Percentiles rank a stretch among this genome's conserved stretches.
Conservation (phyloP, 2,888 invertebrate genomes). For the Drosophila anomalipes region DNA sequence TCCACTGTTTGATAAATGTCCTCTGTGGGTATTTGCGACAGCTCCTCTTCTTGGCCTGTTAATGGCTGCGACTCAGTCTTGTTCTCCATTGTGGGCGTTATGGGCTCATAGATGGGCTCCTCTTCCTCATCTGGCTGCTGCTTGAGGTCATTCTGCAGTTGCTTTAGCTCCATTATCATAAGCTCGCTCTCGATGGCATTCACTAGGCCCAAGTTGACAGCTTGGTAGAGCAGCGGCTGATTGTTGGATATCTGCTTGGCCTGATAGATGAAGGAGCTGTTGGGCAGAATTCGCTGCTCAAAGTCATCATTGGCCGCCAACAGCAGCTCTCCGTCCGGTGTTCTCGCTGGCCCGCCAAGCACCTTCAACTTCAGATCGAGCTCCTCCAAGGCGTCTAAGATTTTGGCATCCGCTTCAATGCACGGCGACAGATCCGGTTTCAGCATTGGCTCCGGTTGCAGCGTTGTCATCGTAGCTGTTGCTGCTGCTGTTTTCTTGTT, state of each 20-base stretch:
- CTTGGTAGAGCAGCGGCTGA: constrained; percentile 77
- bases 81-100: constrained; percentile 52
- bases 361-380: constrained; percentile 82
- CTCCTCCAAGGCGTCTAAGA: constrained; percentile 81
- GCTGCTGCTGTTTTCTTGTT: constrained; percentile 60
- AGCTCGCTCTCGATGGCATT: constrained; percentile 82
- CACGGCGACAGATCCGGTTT: constrained; percentile 47
- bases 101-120: constrained; percentile 80
- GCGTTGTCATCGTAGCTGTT: constrained; percentile 44
- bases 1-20: constrained; percentile 84
- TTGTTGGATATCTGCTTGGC: constrained; percentile 79
- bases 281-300: constrained; percentile 86
- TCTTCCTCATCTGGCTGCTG: neutral
- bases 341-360: constrained; percentile 40
- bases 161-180: constrained; percentile 73
- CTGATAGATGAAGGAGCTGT: constrained; percentile 89
- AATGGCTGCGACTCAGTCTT: constrained; percentile 76
- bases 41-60: constrained; percentile 29
- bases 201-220: constrained; percentile 83
- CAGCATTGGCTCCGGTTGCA: neutral
- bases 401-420: constrained; percentile 78
- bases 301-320: constrained; percentile 74
- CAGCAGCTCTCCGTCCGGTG: constrained; percentile 40
- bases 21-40: constrained; percentile 42
- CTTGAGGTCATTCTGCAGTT: constrained; percentile 21